Conservation (phyloP, 1,140 invertebrate genomes). For the Asobara japonica region DNA sequence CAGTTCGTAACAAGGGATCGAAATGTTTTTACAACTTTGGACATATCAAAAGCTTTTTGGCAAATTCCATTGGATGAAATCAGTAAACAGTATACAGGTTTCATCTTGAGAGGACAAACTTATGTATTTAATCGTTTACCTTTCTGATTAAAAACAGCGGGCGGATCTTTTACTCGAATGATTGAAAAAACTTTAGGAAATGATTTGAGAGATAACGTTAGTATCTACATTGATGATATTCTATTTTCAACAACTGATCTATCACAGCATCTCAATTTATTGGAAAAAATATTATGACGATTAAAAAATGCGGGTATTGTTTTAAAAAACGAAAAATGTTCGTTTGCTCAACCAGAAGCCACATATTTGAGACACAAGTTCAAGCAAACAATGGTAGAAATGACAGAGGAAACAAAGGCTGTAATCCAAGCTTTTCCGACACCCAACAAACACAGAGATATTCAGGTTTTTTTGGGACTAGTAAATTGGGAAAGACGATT, state of each 20-base stretch:
- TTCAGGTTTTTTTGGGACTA: conserved; percentile 55
- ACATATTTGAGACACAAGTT: conserved; percentile 53
- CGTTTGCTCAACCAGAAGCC: conserved; percentile 44
- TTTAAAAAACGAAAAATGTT: conserved; percentile 52
- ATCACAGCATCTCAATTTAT: conserved; percentile 37
- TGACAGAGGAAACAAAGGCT: conserved; percentile 46
- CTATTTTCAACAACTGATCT: conserved; percentile 42
- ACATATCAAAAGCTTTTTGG: background rate
- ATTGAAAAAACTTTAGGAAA: conserved; percentile 48
- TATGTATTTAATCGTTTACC: conserved; percentile 62
- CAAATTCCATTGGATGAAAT: background rate
- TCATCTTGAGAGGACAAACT: conserved; percentile 58
- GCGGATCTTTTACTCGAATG: conserved; percentile 57
- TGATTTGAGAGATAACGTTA: conserved; percentile 39
- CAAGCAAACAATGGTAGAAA: conserved; percentile 45
- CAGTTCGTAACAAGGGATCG: too few relatives aligned
- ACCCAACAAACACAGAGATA: conserved; percentile 51
- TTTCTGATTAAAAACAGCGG: conserved; percentile 62
- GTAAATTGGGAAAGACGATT: conserved; percentile 43
- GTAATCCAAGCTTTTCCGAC: conserved; percentile 52
- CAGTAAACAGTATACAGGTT: conserved; percentile 40
- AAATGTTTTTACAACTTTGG: background rate
- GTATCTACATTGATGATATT: conserved; percentile 52
- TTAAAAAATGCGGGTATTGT: conserved; percentile 45
- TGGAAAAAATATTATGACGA: conserved; percentile 31